Base-by-base conservation (phyloP, 2,888 invertebrate genomes). In the Celastrina argiolus region DNA sequence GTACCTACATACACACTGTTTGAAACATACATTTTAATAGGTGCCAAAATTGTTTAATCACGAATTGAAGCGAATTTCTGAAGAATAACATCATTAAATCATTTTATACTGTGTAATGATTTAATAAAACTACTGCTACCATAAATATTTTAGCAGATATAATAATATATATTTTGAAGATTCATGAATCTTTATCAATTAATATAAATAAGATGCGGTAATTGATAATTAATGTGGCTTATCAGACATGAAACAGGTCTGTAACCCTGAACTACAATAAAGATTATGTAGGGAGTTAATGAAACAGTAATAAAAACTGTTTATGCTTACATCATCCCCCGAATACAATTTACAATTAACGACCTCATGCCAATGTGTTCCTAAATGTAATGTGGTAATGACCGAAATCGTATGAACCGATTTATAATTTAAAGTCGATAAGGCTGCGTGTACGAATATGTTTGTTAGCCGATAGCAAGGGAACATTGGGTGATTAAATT, bases 401-500 rank as follows among this genome's bases (percentile, higher is more conserved):
- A 26, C 28, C 64, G 64, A 10, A 41, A 26, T 64, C 41, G 31
- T 22, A 3, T 67, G 22, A 39, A 28, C 16, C 12, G 16, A 41
- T 45, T 64, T 58, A 39, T 41, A 41, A 14, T 58, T 28, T 22
- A 16, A 41, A 58, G 16, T 18, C 56, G 58, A 56, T 56, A 31
- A n/a, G 39, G 31, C 10, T 39, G 28, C 41, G 58, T 42, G 18
- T 61, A 61, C 36, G 16, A 58, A 69, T 70, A 70, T 69, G 73
- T 73, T 67, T 71, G 78, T 75, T 76, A 78, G 73, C 68, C 70
- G 78, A 78, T 78, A 77, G 72, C 73, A 70, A 72, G 73, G 76
- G 74, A 74, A 75, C 76, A 70, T 70, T 66, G 71, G 72, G 74
- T 74, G 77, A 78, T 81, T 78, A 81, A 80, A 77, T 68, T 77